Evolutionary conservation across 2,888 invertebrate species (phyloP), one percentile per base, ranked within the genome.

Genomic region (Eudemis profundana): DNA sequence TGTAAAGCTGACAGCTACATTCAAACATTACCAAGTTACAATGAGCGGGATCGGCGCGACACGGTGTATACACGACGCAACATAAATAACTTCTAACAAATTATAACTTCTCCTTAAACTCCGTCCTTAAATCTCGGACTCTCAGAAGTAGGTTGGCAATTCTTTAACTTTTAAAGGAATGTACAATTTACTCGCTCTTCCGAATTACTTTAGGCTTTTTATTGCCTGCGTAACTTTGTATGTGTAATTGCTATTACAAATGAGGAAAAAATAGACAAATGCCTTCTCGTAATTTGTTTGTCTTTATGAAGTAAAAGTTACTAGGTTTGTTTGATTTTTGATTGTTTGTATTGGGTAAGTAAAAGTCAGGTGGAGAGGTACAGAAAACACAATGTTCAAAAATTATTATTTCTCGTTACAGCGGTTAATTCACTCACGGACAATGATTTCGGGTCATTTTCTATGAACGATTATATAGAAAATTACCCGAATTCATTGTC

Each of bases 111-210:
- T n/a, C 7, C n/a, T 29, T 33, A 7, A 57, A 49, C 60, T 59
- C 23, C 17, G 40, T n/a, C 17, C 59, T 38, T 49, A 60, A 60
- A 60, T 38, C 38, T 23, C 12, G 17, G 40, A 60, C 38, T 40
- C 40, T 19, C 10, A 10, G 14, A 36, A 23, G 38, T 17, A 60
- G 49, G 27, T 49, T 60, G 15, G 36, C 38, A 15, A 60, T 49
- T 60, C 38, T 47, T 59, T 60, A 49, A 60, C 60, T 40, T 60
- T 49, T 40, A 49, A 27, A 49, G 59, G 49, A 49, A 60, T 60
- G 49, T 49, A 60, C 23, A 60, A 60, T 60, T 60, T 60, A 21
- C 40, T 36, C 47, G 60, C 38, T 17, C 3, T 33, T 33, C 19
- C 5, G 5, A 12, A 29, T 46, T 44, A 17, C n/a, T 17, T 21